Evolutionary conservation across 2,888 invertebrate genomes (phyloP), one percentile per base, ranked within the genome.

Genomic region (Caenorhabditis sinica): DNA sequence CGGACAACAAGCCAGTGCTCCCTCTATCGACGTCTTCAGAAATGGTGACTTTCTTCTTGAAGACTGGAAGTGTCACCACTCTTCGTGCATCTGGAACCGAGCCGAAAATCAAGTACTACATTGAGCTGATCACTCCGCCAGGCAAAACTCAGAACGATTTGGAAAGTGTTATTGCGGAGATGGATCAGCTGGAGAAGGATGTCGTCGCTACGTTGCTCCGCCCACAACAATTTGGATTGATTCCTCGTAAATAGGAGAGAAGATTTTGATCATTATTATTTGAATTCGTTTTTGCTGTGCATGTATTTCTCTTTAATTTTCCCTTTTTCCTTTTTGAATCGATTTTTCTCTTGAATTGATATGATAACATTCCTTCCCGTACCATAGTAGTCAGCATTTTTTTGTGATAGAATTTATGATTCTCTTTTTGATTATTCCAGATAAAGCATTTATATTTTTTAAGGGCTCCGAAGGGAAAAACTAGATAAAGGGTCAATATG

Each of bases 31-130:
- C 93, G 56, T 93, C 94, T 6, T 94, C 94, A 87, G 95, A 98
- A 94, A 99, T 99, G 99, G 95, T 99, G 72, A 97, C 97, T 13
- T 97, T 99, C 93, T 95, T 95, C 11, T 97, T 98, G 93, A 94
- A 94, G 72, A 96, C 96, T 93, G 92, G 92, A 61, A 97, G 97
- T 0, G 95, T 96, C 86, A 95, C 96, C 1, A 98, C 97, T 0
- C 94, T 99, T 43, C 95, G 99, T 87, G 97, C 98, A 0, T 97
- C 97, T 93, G 99, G 99, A 61, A 99, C 99, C 0, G 99, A 99
- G 93, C 99, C 99, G 56, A 99, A 99, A 93, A 95, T 99, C 91
- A 99, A 99, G 94, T 99, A 97, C 94, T 99, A 99, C 94, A 96
- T 96, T 0, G 99, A 98, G 93, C 94, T 97, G 77, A 90, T 86